Base-by-base conservation (phyloP, 2,888 invertebrate genomes). In the Sarcophaga variegata region DNA sequence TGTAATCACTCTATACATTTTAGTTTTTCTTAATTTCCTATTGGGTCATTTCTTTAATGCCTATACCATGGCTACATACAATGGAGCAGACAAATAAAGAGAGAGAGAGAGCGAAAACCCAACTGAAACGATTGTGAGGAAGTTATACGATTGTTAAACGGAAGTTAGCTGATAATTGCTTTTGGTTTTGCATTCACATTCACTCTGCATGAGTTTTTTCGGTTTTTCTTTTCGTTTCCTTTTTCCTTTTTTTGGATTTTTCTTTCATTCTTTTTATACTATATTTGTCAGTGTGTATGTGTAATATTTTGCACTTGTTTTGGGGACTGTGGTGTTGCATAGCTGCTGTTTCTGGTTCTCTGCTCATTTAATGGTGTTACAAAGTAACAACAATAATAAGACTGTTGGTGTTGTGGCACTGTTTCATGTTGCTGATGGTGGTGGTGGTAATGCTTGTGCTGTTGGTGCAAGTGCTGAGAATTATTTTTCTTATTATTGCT, bases 91-190 rank as follows among this genome's bases (percentile, higher is more conserved):
- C n/a, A 14, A 62, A 62, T n/a, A n/a, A 20, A 62, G 20, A 17
- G 3, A 17, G 17, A 60, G 47, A 78, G 12, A 60, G 22, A 72
- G 60, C 12, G 17, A 54, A 54, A 54, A 54, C 45, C 25, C 22
- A 74, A 49, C 27, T 63, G 3, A 47, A 75, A 66, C 60, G 45
- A 59, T 22, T 76, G 75, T 69, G 67, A 75, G 71, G 76, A 84
- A 84, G 71, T 76, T 72, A 20, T 49, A 62, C 80, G 62, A 77
- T 85, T 81, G 74, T 85, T 85, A 70, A 85, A 70, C 81, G 85
- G 85, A 85, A 85, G 85, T 82, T 81, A 75, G 11, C 78, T 79
- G 78, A 82, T 75, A 79, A 79, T 74, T 81, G 75, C 78, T 75
- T 78, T 78, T 81, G 74, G 77, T 78, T 54, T 70, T 70, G 25